Evolutionary conservation across 2,888 invertebrate genomes (phyloP).

Genomic region (Orthosia gracilis): DNA sequence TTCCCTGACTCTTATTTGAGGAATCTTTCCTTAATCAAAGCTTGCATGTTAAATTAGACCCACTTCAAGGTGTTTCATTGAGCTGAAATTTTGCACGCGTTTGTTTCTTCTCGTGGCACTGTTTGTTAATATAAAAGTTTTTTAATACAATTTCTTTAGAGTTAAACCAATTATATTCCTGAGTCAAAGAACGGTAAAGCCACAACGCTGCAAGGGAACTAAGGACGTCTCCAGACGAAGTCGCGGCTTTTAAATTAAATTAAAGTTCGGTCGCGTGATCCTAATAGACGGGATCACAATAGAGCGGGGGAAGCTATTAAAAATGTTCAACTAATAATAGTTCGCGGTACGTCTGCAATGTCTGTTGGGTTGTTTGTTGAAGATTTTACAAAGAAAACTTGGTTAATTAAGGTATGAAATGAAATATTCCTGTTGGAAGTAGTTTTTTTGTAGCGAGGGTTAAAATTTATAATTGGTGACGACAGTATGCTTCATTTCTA

Average conservation of each 20-base stretch:
- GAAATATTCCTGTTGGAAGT: not conserved
- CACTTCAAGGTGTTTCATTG: too few species aligned
- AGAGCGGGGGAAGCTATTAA: constrained; percentile 60
- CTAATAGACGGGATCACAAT: constrained; percentile 54
- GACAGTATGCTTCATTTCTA: constrained; percentile 7
- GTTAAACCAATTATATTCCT: not conserved
- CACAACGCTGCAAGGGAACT: constrained; percentile 29
- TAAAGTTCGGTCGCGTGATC: constrained; percentile 59
- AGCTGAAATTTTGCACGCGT: too few species aligned
- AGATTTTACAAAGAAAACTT: constrained; percentile 8
- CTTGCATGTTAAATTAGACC: too few species aligned
- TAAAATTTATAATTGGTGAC: not conserved
- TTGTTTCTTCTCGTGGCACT: too few species aligned
- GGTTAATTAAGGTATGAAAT: not conserved
- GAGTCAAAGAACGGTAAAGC: constrained; percentile 19
- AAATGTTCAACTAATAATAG: constrained; percentile 56
- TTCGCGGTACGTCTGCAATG: constrained; percentile 36
- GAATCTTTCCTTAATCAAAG: too few species aligned
- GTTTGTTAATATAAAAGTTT: not conserved
- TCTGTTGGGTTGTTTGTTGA: constrained; percentile 27
- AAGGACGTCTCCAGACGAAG: constrained; percentile 25
- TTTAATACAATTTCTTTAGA: constrained; percentile 5
- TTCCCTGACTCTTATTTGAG: too few species aligned
- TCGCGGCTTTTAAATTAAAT: constrained; percentile 62
- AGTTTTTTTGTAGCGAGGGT: not conserved